phyloP scores from a whole-genome alignment of 1,140 invertebrate species.

The Tachypleus tridentatus region DNA sequence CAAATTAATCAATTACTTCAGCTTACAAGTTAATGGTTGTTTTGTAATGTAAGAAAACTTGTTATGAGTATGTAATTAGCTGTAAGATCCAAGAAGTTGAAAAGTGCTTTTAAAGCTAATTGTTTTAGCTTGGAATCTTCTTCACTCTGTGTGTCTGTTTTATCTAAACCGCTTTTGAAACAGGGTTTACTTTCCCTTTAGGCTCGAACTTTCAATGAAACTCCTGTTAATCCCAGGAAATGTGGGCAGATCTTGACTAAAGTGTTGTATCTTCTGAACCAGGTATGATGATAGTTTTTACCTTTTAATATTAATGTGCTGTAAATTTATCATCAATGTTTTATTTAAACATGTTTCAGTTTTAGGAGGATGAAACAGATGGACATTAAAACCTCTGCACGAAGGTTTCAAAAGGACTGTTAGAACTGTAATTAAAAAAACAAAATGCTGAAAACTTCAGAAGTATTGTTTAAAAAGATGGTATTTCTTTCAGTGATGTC shows the following conservation, averaged over 20 bases:
- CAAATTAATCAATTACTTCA: neutral
- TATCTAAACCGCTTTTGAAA: neutral
- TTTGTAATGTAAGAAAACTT: neutral
- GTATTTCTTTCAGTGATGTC: no score
- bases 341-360: neutral
- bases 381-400: neutral
- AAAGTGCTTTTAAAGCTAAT: neutral
- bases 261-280: slow-evolving; percentile 89
- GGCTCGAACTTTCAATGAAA: slow-evolving; percentile 93
- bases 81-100: neutral
- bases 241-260: slow-evolving; percentile 93
- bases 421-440: neutral
- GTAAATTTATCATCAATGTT: neutral
- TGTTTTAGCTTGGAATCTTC: neutral
- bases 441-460: neutral
- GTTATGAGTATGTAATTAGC: neutral
- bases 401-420: neutral
- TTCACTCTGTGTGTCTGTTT: neutral
- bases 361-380: neutral
- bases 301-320: neutral
- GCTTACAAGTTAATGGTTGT: neutral
- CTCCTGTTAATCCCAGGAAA: slow-evolving; percentile 91
- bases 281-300: slow-evolving; percentile 31
- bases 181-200: slow-evolving; percentile 38
- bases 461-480: slow-evolving; percentile 5